These are phyloP conservation scores for Gerris lacustris DNA, from an alignment of 2,888 invertebrate genomes.

Conservation along the genomic window DNA sequence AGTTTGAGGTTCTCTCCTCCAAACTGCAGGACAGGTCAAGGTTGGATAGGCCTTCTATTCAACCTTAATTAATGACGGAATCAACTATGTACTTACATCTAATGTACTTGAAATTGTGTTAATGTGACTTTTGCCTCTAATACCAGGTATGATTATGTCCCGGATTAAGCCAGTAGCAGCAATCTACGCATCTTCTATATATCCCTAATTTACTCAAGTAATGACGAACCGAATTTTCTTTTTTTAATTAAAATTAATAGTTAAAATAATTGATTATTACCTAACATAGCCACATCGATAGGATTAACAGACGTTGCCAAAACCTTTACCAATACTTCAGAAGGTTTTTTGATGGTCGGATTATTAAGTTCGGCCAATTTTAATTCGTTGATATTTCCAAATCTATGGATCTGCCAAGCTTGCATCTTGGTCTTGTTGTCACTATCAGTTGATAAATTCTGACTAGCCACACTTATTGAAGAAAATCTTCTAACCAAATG, in stretches of 20 bases:
- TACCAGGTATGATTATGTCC: too few relatives aligned
- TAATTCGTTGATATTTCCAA: conserved; percentile 54
- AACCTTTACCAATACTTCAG: conserved; percentile 69
- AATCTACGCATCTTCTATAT: too few relatives aligned
- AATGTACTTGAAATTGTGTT: too few relatives aligned
- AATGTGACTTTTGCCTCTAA: too few relatives aligned
- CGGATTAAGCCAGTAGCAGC: too few relatives aligned
- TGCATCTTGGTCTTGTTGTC: conserved; percentile 41
- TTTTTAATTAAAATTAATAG: neutral
- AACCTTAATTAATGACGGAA: too few relatives aligned
- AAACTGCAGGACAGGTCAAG: neutral
- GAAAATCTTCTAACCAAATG: neutral
- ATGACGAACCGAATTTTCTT: neutral
- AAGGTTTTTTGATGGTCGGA: conserved; percentile 54
- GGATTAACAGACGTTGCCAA: conserved; percentile 83
- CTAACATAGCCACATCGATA: conserved; percentile 72
- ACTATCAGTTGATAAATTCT: neutral
- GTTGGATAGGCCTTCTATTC: too few relatives aligned
- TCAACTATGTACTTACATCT: too few relatives aligned
- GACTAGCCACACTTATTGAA: neutral
- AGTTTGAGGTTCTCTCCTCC: neutral
- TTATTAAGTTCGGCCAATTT: conserved; percentile 50
- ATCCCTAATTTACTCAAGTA: neutral
- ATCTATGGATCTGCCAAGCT: conserved; percentile 73
- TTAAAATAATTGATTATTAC: conserved; percentile 38